Percentiles rank a stretch among this genome's conserved stretches.
phyloP scores from a whole-genome alignment of 2,113 vertebrate species.

The Cryptotis parvus region DNA sequence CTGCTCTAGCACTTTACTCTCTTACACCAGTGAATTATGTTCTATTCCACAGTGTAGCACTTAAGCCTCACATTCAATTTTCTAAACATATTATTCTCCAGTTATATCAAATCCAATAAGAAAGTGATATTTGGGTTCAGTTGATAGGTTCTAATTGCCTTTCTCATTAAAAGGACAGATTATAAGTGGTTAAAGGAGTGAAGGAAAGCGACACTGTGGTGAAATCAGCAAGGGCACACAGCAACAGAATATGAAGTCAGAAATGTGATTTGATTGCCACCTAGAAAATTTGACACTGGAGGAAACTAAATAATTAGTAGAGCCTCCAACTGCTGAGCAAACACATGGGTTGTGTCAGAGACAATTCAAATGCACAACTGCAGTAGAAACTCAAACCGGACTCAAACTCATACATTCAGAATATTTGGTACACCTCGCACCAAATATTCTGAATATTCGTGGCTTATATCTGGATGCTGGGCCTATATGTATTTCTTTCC shows the following conservation, averaged over 20 bases:
- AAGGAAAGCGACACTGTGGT: conserved; percentile 43
- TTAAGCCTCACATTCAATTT: background rate
- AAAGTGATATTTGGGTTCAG: background rate
- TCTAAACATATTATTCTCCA: background rate
- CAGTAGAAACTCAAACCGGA: conserved; percentile 54
- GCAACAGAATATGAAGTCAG: background rate
- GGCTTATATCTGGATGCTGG: background rate
- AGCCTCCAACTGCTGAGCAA: conserved; percentile 68
- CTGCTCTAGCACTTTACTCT: background rate
- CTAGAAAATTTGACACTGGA: background rate
- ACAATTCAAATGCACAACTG: conserved; percentile 53
- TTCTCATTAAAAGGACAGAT: background rate
- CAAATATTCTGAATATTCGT: conserved; percentile 17
- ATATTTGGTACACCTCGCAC: no score
- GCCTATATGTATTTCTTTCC: background rate
- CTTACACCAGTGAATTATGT: background rate
- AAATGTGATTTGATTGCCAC: conserved; percentile 65
- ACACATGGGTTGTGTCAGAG: conserved; percentile 7
- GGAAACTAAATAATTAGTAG: conserved; percentile 72
- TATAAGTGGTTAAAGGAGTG: conserved; percentile 24
- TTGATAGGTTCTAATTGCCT: conserved; percentile 1
- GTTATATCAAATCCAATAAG: background rate
- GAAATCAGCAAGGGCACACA: conserved; percentile 25
- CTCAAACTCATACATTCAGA: no score
- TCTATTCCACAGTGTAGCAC: background rate